Evolutionary conservation across 2,888 invertebrate species (phyloP), one percentile per base, ranked within the genome.

Genomic region (Lamellibrachia satsuma): DNA sequence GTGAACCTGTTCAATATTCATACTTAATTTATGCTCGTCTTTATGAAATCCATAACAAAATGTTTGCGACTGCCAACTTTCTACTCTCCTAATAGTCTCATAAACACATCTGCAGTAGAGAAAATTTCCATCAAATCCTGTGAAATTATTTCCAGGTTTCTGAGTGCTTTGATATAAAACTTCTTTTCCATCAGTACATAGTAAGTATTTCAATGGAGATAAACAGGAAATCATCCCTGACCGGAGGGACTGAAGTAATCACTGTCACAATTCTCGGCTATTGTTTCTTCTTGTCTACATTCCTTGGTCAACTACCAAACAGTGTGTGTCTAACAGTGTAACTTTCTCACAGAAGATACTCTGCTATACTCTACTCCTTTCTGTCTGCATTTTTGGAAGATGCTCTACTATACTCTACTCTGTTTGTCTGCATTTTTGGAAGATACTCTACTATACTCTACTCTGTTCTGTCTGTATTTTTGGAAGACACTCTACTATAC

Each of bases 141-240:
- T 75, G 75, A 22, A 75, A 75, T 75, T 75, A 75, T 75, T n/a
- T n/a, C 75, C 75, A 75, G 75, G 75, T 75, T 75, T 75, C 75
- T 75, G 75, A 75, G 75, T 75, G 22, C 75, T 75, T 75, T 75
- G 15, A n/a, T 3, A 75, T 75, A 75, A 75, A 75, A 75, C 75
- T 22, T 15, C 22, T 22, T 75, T n/a, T 75, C n/a, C 75, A 15
- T n/a, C 22, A 75, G 75, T 75, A n/a, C 75, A 75, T 6, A 22
- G 15, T 6, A n/a, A n/a, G 75, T n/a, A 75, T 22, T 75, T 75
- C 75, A 15, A 75, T 22, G 22, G 22, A 15, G 75, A 75, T 75
- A 75, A 75, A 15, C 22, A 75, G 75, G 2, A 75, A 75, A 75
- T 75, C 75, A n/a, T 75, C 75, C 75, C 75, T 22, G 75, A 75